phyloP scores from a whole-genome alignment of 2,113 vertebrate species.

The Herpailurus yagouaroundi region DNA sequence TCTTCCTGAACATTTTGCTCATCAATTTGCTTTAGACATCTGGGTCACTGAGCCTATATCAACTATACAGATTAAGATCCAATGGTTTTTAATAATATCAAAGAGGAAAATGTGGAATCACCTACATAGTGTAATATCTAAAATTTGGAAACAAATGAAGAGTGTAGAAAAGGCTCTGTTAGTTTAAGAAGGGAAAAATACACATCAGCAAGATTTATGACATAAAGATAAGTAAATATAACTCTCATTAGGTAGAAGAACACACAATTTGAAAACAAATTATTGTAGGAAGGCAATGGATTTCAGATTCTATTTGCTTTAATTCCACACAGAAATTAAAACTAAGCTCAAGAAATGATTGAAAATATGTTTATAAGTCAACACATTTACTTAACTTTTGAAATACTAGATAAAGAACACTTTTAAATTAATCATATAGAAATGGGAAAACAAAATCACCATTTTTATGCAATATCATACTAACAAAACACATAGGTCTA shows the following conservation, averaged over 20 bases:
- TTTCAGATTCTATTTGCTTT: neutral
- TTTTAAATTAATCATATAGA: neutral
- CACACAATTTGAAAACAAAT: slow-evolving; percentile 5
- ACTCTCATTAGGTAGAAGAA: neutral
- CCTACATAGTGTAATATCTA: neutral
- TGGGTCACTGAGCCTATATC: neutral
- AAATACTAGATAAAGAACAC: neutral
- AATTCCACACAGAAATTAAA: slow-evolving; percentile 3
- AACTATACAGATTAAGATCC: neutral
- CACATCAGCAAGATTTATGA: neutral
- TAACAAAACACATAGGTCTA: neutral
- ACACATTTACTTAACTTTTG: neutral
- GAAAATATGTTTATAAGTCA: neutral
- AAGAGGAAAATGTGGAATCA: neutral
- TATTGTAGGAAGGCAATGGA: neutral
- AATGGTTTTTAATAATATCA: neutral
- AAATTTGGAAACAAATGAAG: neutral
- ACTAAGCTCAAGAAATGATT: neutral
- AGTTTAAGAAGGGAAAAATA: neutral
- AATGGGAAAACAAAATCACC: neutral
- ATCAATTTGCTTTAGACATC: neutral
- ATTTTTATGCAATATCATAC: neutral
- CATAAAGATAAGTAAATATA: neutral
- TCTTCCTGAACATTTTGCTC: neutral
- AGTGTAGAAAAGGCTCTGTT: neutral